These are phyloP conservation scores for Microcebus jonahi DNA, from an alignment of 2,113 vertebrate species.

Conservation along the genomic window DNA sequence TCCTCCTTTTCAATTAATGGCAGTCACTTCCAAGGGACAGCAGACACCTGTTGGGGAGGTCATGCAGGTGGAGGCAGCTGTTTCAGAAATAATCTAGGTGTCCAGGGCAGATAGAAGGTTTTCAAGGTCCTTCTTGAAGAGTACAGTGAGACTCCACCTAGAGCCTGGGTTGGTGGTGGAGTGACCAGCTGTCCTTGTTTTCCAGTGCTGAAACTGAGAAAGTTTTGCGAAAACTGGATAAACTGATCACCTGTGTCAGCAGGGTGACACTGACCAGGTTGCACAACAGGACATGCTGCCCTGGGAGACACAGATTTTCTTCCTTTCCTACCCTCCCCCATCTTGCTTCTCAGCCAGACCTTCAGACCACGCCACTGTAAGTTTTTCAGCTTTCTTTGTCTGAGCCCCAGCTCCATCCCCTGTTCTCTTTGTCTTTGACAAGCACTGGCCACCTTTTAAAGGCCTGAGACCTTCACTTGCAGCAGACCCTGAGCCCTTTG, in stretches of 20 bases:
- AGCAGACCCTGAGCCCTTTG: neutral
- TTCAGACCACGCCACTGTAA: neutral
- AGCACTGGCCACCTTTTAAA: neutral
- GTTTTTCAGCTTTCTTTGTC: neutral
- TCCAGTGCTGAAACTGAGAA: neutral
- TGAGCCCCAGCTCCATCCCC: neutral
- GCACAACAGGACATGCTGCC: fast-evolving
- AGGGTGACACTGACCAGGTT: neutral
- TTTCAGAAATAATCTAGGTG: neutral
- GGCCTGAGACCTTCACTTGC: neutral
- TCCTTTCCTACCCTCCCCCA: fast-evolving
- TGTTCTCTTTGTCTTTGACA: neutral
- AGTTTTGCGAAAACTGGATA: neutral
- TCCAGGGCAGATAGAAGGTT: neutral
- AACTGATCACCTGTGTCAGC: neutral
- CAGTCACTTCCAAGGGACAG: neutral
- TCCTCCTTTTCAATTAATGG: neutral
- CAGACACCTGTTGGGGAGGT: neutral
- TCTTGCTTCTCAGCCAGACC: neutral
- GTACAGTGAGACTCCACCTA: neutral
- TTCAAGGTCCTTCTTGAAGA: neutral
- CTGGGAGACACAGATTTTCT: neutral
- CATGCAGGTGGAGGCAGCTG: neutral
- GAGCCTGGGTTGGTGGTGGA: fast-evolving
- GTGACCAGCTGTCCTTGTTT: neutral